Base-by-base conservation (phyloP, 2,113 vertebrate species). In the Aptenodytes forsteri region DNA sequence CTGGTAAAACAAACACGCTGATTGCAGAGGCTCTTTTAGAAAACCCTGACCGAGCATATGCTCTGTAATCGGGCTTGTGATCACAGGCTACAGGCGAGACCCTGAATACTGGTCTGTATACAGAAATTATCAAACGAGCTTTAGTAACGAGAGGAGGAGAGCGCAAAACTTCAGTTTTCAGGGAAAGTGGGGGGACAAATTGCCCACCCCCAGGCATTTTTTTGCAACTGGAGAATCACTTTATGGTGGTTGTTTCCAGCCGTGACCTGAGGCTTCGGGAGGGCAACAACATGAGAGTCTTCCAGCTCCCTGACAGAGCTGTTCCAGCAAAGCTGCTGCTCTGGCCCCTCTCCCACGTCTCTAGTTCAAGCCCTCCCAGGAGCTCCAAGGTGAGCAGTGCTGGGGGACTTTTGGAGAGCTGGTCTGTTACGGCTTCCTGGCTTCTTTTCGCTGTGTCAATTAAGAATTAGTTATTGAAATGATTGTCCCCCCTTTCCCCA, bases 11-110 rank as follows among this genome's bases (percentile, higher is more conserved):
- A 93, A 94, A 95, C 85, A 56, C 1, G 3, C 85, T 78, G 93
- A 88, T 76, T 65, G 95, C 90, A 75, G 79, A 81, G 67, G 83
- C 76, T 83, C 46, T 87, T 80, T 77, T 12, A 52, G 50, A 94
- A 83, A 95, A 16, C 82, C 58, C 71, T 90, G 90, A 85, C 54
- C 3, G 4, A 70, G 92, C 85, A 49, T 1, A 36, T 18, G 67
- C 62, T 72, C 93, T 52, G 61, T 36, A 14, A 49, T 22, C 84
- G 70, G 73, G 20, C 72, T 56, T 21, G 71, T 73, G 79, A 65
- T 81, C 49, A 8, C 55, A 23, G 85, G 84, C 87, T 34, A 25
- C 0, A 0, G 47, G 38, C 0, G 0, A 76, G 58, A 49, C 42
- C 36, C 73, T 12, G 46, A 59, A 30, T 6, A 25, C 50, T 2